These are phyloP conservation scores for Pithys albifrons DNA, from an alignment of 2,113 vertebrate species.

Conservation along the genomic window DNA sequence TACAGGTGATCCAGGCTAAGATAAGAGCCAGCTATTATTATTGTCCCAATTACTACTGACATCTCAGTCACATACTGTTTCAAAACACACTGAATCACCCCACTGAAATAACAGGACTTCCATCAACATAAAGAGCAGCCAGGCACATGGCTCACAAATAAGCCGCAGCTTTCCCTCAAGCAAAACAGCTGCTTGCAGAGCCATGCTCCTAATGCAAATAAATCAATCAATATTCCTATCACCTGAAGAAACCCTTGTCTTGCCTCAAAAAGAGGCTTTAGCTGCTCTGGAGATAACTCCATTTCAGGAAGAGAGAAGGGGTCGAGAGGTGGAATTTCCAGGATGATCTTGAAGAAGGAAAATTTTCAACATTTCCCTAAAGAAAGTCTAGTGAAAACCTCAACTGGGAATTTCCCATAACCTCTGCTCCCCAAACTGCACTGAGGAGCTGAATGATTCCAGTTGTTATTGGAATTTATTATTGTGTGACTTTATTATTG, in stretches of 20 bases:
- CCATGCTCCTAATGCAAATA: slow-evolving; percentile 9
- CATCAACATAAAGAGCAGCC: slow-evolving; percentile 34
- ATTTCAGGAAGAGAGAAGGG: neutral
- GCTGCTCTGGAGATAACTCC: neutral
- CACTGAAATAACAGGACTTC: slow-evolving; percentile 48
- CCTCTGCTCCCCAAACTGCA: neutral
- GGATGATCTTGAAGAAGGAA: neutral
- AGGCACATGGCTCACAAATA: slow-evolving; percentile 5
- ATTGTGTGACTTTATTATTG: neutral
- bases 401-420: slow-evolving; percentile 24
- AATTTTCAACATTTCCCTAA: neutral
- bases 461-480: neutral
- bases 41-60: slow-evolving; percentile 39
- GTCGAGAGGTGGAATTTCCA: neutral
- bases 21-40: neutral
- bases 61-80: slow-evolving; percentile 42
- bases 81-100: slow-evolving; percentile 58
- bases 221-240: slow-evolving; percentile 14
- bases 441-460: neutral
- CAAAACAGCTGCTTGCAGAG: slow-evolving; percentile 47
- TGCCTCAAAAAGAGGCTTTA: neutral
- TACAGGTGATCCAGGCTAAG: slow-evolving; percentile 22
- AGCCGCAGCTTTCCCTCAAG: slow-evolving; percentile 27
- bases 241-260: neutral
- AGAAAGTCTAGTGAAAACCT: slow-evolving; percentile 10